These are phyloP conservation scores for Danio choprae DNA, from an alignment of 2,797 vertebrate species.

Conservation along the genomic window DNA sequence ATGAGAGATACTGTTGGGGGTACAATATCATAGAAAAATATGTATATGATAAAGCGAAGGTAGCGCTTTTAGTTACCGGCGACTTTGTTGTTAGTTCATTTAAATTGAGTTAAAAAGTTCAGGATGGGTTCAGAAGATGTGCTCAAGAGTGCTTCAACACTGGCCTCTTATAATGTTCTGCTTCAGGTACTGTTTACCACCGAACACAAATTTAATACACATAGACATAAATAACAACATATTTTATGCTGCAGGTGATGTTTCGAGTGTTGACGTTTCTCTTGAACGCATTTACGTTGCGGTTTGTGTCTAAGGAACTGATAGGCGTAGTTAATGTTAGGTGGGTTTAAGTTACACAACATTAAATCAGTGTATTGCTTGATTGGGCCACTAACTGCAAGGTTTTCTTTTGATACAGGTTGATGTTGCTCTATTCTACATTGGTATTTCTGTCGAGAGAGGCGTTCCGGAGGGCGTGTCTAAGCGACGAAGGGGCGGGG, in stretches of 20 bases:
- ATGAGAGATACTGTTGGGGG: neutral
- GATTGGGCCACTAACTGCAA: neutral
- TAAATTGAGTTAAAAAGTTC: neutral
- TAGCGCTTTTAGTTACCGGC: neutral
- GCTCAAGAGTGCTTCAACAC: slow-evolving; percentile 55
- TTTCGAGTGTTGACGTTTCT: slow-evolving; percentile 91
- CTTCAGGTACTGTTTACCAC: slow-evolving; percentile 49
- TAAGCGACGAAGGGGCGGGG: slow-evolving; percentile 83
- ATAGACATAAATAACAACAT: neutral
- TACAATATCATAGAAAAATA: neutral
- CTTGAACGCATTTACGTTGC: slow-evolving; percentile 93
- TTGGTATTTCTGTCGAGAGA: slow-evolving; percentile 93
- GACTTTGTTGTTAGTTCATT: neutral
- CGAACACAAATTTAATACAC: neutral
- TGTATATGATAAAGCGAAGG: neutral
- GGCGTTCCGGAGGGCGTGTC: slow-evolving; percentile 92
- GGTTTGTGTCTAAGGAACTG: slow-evolving; percentile 93
- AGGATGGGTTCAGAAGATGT: slow-evolving; percentile 61
- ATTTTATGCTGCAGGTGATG: slow-evolving; percentile 79
- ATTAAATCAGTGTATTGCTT: neutral
- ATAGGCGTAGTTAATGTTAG: slow-evolving; percentile 94
- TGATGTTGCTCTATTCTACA: slow-evolving; percentile 91
- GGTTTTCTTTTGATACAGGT: slow-evolving; percentile 72
- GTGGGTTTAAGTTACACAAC: slow-evolving; percentile 70
- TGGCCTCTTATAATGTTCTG: slow-evolving; percentile 60